phyloP scores from a whole-genome alignment of 2,888 invertebrate species.

The Acanthosepion pharaonis region DNA sequence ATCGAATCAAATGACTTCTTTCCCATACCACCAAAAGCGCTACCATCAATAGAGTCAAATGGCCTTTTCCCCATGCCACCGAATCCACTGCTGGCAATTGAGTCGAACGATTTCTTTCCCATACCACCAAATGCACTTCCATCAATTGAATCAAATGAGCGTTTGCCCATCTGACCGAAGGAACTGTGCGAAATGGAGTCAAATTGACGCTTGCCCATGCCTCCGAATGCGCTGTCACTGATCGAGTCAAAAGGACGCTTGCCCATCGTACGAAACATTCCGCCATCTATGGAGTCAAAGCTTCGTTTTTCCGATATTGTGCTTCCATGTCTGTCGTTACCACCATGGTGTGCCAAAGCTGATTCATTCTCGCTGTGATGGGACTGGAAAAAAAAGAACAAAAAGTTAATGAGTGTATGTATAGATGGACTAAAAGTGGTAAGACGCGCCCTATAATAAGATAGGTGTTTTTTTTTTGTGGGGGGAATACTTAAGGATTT shows the following conservation, averaged over 20 bases:
- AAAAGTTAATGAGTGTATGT: neutral
- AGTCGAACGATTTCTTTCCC: neutral
- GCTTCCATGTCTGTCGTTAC: neutral
- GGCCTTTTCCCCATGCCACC: neutral
- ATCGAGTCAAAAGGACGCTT: neutral
- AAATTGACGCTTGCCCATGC: constrained; percentile 25
- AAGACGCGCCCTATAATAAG: too few species aligned
- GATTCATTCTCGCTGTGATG: neutral
- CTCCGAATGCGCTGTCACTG: neutral
- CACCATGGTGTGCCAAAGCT: neutral
- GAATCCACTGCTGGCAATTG: neutral
- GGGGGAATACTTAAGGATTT: too few species aligned
- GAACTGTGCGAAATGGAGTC: neutral
- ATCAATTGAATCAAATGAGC: neutral
- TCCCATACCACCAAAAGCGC: neutral
- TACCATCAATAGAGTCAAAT: constrained; percentile 5
- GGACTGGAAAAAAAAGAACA: neutral
- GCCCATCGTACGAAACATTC: neutral
- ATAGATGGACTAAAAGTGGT: neutral
- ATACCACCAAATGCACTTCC: neutral
- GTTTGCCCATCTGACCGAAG: too few species aligned
- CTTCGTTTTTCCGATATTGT: neutral
- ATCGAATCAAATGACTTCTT: neutral
- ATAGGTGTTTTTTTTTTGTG: too few species aligned
- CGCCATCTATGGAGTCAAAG: neutral